A percentile compares a stretch with the other conserved stretches of the same genome.
phyloP scores from a whole-genome alignment of 2,113 vertebrate species.

The Xenopus tropicalis region DNA sequence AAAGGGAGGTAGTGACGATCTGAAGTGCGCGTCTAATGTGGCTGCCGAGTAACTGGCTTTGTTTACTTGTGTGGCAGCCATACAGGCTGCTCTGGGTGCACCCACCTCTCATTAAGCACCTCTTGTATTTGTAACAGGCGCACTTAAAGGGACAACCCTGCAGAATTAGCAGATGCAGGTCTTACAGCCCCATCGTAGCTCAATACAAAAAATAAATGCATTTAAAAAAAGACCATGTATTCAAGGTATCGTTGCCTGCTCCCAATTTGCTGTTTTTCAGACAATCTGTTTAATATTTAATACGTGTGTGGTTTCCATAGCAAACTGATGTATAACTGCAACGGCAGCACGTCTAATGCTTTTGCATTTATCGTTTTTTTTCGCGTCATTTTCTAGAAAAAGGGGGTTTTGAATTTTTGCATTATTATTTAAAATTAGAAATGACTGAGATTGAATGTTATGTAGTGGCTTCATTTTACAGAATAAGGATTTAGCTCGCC shows the following conservation, averaged over 20 bases:
- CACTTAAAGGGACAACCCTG: constrained; percentile 28
- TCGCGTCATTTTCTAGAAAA: too few species aligned
- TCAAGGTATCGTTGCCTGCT: constrained; percentile 57
- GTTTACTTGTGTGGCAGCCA: constrained; percentile 48
- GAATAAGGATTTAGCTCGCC: too few species aligned
- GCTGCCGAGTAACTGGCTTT: constrained; percentile 49
- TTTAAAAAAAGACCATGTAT: constrained; percentile 56
- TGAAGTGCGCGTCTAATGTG: not conserved
- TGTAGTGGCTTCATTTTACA: too few species aligned
- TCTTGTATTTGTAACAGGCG: constrained; percentile 29
- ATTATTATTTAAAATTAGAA: too few species aligned
- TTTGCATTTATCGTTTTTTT: not conserved
- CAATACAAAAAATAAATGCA: constrained; percentile 9
- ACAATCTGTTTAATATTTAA: constrained; percentile 57
- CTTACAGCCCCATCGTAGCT: constrained; percentile 60
- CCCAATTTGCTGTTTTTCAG: constrained; percentile 60
- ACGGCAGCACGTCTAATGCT: constrained; percentile 7
- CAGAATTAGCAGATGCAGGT: constrained; percentile 24
- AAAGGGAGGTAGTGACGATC: not conserved
- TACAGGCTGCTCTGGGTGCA: constrained; percentile 16
- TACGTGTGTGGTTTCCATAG: constrained; percentile 40
- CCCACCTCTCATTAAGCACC: constrained; percentile 35
- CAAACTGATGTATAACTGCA: constrained; percentile 26
- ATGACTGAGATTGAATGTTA: too few species aligned
- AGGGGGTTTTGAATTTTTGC: too few species aligned